Base-by-base conservation (phyloP, 2,888 invertebrate species). In the Cynaeus angustus region DNA sequence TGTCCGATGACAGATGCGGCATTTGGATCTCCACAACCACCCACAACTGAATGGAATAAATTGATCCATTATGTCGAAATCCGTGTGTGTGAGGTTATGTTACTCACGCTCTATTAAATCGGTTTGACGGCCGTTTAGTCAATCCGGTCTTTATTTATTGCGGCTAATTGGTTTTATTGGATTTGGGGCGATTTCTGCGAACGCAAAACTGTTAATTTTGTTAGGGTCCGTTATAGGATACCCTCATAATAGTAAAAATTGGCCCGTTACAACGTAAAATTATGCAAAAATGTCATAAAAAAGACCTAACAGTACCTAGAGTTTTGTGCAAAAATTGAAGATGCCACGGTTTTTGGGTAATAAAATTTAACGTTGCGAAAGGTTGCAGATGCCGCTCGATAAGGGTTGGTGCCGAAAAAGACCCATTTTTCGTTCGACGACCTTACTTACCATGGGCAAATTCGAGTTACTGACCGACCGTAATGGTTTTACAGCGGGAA, bases 1-100 rank as follows among this genome's bases (percentile, higher is more conserved):
- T 80, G 78, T 79, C 75, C 79, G 79, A 80, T 83, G 82, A 83
- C 83, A 83, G 82, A 83, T 83, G 83, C 78, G 80, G 78, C 30
- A 41, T 50, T 48, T 46, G 64, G 62, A 74, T 75, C 70, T 78
- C 79, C 75, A 66, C 78, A 77, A 74, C 80, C 81, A 82, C 82
- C 81, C 81, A 81, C 81, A 70, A 78, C 70, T 76, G 69, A 76
- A 73, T 72, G 69, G 67, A 74, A 75, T 76, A 80, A 81, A 80
- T 79, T 76, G 79, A 69, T 62, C 78, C 74, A 80, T 81, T 80
- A 80, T 75, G 75, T 70, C 66, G 50, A 53, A 55, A 66, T 46
- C 59, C 55, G 58, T 50, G 16, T 38, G 46, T 66, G 77, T 75
- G 78, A 75, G 77, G 74, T 74, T 77, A 75, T 76, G 77, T 78